Evolutionary conservation across 2,797 vertebrate species (phyloP).

Genomic region (Leptatherina wallacei): DNA sequence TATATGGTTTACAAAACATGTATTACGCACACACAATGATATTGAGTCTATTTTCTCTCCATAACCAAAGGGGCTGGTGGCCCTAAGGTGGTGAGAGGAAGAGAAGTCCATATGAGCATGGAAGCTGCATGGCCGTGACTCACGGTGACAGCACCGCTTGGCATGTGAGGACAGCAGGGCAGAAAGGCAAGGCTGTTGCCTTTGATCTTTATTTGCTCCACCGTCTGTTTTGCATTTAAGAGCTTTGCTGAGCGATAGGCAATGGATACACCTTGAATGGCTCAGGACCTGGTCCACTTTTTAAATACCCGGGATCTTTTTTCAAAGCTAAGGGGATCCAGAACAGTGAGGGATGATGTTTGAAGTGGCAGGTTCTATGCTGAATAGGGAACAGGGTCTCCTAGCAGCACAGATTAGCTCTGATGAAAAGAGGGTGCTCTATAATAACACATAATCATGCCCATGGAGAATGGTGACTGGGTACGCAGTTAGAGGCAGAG

Average conservation of each 20-base stretch:
- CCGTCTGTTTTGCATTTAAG: conserved; percentile 86
- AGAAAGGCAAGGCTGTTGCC: conserved; percentile 70
- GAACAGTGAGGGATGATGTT: conserved; percentile 64
- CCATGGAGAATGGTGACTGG: conserved; percentile 49
- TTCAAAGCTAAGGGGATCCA: conserved; percentile 79
- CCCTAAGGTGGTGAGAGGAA: conserved; percentile 42
- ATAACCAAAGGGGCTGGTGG: conserved; percentile 26
- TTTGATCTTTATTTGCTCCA: conserved; percentile 86
- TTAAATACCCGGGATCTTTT: conserved; percentile 80
- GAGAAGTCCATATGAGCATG: conserved; percentile 40
- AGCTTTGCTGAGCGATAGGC: conserved; percentile 80
- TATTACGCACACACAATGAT: too few relatives aligned
- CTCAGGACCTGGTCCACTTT: conserved; percentile 72
- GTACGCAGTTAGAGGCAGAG: conserved; percentile 50
- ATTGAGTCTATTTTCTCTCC: too few relatives aligned
- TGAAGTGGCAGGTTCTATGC: conserved; percentile 52
- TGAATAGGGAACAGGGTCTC: conserved; percentile 59
- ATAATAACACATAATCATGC: conserved; percentile 68
- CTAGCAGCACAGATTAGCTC: conserved; percentile 67
- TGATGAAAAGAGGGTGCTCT: conserved; percentile 66
- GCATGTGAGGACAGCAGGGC: conserved; percentile 81
- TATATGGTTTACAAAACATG: too few relatives aligned
- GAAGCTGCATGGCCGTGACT: conserved; percentile 70
- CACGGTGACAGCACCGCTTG: conserved; percentile 77
- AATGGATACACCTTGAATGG: conserved; percentile 84